These are phyloP conservation scores for Augochlorella aurata DNA, from an alignment of 2,888 invertebrate genomes.

Conservation along the genomic window DNA sequence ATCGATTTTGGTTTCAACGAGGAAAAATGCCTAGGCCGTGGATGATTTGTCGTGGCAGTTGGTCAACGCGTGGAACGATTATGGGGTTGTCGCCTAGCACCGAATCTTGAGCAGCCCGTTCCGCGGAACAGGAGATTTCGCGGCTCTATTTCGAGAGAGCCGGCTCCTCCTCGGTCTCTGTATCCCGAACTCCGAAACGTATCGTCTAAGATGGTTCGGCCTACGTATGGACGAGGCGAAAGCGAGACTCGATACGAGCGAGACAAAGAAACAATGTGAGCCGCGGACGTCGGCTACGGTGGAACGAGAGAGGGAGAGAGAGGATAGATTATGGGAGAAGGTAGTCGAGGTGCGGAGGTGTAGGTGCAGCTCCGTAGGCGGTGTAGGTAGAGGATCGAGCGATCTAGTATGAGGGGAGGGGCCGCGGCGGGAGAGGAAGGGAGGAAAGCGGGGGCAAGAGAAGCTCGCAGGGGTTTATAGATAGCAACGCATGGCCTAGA, in stretches of 20 bases:
- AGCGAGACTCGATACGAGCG: slow-evolving; percentile 33
- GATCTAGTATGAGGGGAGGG: slow-evolving; percentile 51
- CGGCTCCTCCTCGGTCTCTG: slow-evolving; percentile 31
- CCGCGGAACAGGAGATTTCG: slow-evolving; percentile 68
- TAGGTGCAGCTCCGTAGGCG: slow-evolving; percentile 61
- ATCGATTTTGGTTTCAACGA: too few relatives aligned
- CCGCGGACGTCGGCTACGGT: not conserved
- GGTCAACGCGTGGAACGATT: not conserved
- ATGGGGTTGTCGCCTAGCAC: not conserved
- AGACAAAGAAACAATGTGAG: slow-evolving; percentile 23
- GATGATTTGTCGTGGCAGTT: not conserved
- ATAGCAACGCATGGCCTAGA: slow-evolving; percentile 82
- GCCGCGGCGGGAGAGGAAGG: slow-evolving; percentile 32
- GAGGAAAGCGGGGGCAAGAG: slow-evolving; percentile 52
- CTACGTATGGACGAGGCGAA: slow-evolving; percentile 44
- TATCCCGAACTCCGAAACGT: slow-evolving; percentile 42
- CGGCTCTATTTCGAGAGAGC: slow-evolving; percentile 64
- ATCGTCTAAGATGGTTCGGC: slow-evolving; percentile 37
- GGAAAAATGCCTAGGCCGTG: too few relatives aligned
- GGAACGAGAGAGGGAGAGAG: not conserved
- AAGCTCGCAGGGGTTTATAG: slow-evolving; percentile 80
- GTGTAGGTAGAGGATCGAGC: slow-evolving; percentile 64
- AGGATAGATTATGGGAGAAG: slow-evolving; percentile 30
- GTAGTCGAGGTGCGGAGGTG: slow-evolving; percentile 44
- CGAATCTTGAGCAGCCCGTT: not conserved